phyloP scores from a whole-genome alignment of 1,140 invertebrate species.

The Drosophila ercepeae region DNA sequence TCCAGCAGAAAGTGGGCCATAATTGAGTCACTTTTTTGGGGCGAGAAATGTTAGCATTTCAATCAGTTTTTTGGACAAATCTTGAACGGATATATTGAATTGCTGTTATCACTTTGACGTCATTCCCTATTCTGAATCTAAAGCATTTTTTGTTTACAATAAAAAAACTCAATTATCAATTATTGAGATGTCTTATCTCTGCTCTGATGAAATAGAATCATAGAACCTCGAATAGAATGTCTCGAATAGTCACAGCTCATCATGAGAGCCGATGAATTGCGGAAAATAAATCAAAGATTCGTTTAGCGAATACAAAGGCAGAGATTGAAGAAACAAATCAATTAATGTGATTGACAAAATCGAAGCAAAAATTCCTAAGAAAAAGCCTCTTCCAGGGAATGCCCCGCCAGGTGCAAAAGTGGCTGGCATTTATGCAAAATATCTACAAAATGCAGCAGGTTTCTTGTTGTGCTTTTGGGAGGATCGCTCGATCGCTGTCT shows the following conservation, averaged over 20 bases:
- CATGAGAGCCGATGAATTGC: conserved; percentile 1
- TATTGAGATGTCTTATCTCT: conserved; percentile 1
- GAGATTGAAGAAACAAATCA: no score
- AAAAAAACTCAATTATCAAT: background rate
- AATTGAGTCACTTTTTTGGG: conserved; percentile 12
- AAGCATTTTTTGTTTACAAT: background rate
- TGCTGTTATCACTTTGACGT: conserved; percentile 10
- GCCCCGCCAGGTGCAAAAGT: no score
- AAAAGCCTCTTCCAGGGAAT: no score
- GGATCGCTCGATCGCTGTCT: conserved; percentile 26
- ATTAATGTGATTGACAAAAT: no score
- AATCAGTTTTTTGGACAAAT: background rate
- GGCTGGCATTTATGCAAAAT: conserved; percentile 3
- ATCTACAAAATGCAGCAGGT: conserved; percentile 17
- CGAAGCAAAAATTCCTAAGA: no score
- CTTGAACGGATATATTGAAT: background rate
- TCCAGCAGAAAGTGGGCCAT: background rate
- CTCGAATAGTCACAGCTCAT: conserved; percentile 17
- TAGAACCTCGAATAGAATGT: background rate
- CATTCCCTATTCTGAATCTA: no score
- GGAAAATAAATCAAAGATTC: background rate
- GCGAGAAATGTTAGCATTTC: no score
- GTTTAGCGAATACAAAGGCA: background rate
- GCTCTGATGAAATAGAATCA: background rate
- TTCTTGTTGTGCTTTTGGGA: no score